Percentiles rank a stretch among this genome's conserved stretches.
phyloP scores from a whole-genome alignment of 2,888 invertebrate genomes.

The Hetaerina titia region DNA sequence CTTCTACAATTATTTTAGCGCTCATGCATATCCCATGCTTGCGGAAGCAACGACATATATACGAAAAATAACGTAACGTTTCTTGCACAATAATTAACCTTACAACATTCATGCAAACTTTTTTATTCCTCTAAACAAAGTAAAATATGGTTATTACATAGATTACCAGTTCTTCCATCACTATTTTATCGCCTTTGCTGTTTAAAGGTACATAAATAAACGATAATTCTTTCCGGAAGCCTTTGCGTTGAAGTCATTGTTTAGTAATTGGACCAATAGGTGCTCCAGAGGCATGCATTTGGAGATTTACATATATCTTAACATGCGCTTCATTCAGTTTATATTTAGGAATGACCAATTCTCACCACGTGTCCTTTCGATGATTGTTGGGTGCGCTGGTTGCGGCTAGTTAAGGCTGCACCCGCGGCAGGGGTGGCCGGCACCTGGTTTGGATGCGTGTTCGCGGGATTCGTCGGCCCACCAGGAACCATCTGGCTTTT shows the following conservation, averaged over 20 bases:
- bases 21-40: background rate
- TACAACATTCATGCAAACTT: no score
- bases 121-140: no score
- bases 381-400: conserved; percentile 57
- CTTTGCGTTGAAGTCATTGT: no score
- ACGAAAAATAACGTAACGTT: no score
- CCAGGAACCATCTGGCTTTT: conserved; percentile 54
- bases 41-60: background rate
- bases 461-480: conserved; percentile 67
- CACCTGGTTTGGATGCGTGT: conserved; percentile 10
- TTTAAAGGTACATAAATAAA: background rate
- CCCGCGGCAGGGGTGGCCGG: conserved; percentile 55
- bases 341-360: background rate
- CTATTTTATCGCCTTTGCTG: background rate
- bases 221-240: background rate
- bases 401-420: conserved; percentile 30
- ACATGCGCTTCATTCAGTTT: background rate
- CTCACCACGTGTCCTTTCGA: conserved; percentile 60
- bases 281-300: background rate
- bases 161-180: no score
- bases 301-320: background rate
- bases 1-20: background rate
- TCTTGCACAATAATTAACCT: no score
- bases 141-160: no score
- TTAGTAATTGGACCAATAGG: no score